A percentile compares a stretch with the other conserved stretches of the same genome.
Evolutionary conservation across 2,888 invertebrate species (phyloP).

Genomic region (Lithodes maja): DNA sequence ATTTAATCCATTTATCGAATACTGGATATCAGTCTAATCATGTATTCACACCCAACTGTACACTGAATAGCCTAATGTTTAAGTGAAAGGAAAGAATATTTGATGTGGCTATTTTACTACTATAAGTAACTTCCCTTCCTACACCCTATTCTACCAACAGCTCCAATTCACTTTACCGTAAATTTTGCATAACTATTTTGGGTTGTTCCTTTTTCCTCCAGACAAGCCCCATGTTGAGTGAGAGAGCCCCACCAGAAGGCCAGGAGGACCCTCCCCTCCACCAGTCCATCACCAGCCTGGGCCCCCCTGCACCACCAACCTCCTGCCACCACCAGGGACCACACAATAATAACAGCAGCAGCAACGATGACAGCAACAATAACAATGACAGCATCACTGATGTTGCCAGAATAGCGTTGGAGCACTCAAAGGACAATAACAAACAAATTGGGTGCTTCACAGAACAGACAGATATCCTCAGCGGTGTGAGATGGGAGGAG

Average conservation of each 20-base stretch:
- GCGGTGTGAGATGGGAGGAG: slow-evolving; percentile 56
- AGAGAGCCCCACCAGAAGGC: slow-evolving; percentile 64
- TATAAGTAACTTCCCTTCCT: too few species aligned
- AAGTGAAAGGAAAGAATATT: too few species aligned
- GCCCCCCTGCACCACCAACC: neutral
- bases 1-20: too few species aligned
- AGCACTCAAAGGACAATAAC: slow-evolving; percentile 3
- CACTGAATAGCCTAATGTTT: too few species aligned
- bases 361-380: slow-evolving; percentile 34
- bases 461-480: slow-evolving; percentile 46
- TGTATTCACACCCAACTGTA: too few species aligned
- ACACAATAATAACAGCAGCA: slow-evolving; percentile 27
- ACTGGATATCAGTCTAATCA: too few species aligned
- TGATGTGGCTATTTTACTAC: too few species aligned
- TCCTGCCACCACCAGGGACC: neutral
- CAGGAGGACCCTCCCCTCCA: slow-evolving; percentile 65
- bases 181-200: too few species aligned
- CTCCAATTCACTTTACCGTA: too few species aligned
- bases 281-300: slow-evolving; percentile 49
- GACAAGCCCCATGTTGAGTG: slow-evolving; percentile 62
- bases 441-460: slow-evolving; percentile 36
- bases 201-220: slow-evolving; percentile 5
- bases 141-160: too few species aligned
- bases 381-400: slow-evolving; percentile 22
- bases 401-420: neutral